Conservation (phyloP, 2,113 vertebrate genomes). For the Serinus canaria region DNA sequence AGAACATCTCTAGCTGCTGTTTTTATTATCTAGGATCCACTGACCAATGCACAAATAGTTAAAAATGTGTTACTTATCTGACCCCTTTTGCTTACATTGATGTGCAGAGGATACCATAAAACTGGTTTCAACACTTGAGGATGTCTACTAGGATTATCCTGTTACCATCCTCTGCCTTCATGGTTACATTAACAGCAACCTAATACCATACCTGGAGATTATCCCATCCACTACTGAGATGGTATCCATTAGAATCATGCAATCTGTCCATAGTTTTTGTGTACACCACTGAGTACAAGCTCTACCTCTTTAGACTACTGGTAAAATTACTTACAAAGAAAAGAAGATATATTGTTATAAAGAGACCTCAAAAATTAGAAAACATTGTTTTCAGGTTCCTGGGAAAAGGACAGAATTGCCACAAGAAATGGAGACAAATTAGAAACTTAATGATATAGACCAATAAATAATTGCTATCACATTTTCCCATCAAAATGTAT, state of each 20-base stretch:
- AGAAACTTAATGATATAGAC: not conserved
- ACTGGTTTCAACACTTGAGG: constrained; percentile 35
- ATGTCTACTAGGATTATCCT: constrained; percentile 36
- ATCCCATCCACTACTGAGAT: not conserved
- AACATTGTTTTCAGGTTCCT: not conserved
- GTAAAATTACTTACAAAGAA: not conserved
- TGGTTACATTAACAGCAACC: constrained; percentile 27
- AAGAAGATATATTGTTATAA: not conserved
- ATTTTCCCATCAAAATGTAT: not conserved
- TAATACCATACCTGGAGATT: constrained; percentile 27
- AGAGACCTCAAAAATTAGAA: not conserved
- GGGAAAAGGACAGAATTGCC: not conserved
- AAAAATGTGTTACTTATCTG: constrained; percentile 20
- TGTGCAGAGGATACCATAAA: not conserved
- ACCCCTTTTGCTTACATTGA: not conserved
- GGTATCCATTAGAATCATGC: not conserved
- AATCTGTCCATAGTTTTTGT: not conserved
- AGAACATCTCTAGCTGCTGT: not conserved
- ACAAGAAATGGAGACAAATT: not conserved
- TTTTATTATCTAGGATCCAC: not conserved
- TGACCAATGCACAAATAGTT: not conserved
- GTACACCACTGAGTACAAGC: not conserved
- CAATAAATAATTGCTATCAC: not conserved
- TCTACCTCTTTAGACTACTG: not conserved
- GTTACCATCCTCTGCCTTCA: constrained; percentile 21